phyloP scores from a whole-genome alignment of 1,140 invertebrate species.

The Pseudomyrmex concolor region DNA sequence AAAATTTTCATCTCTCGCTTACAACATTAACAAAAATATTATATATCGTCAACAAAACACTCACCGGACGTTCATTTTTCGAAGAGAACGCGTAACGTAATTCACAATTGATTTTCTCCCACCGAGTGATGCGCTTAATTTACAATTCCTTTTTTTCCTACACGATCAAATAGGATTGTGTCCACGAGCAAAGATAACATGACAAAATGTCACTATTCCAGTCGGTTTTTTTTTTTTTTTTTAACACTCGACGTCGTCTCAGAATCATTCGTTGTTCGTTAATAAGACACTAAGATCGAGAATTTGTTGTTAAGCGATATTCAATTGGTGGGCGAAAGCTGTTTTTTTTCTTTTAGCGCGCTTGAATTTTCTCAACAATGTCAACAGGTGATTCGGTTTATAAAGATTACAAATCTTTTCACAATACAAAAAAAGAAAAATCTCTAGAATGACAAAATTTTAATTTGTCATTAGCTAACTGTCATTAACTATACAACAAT shows the following conservation, averaged over 20 bases:
- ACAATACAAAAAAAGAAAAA: conserved; percentile 31
- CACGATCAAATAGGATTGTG: background rate
- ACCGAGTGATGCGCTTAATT: conserved; percentile 16
- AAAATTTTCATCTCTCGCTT: conserved; percentile 22
- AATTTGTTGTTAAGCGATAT: conserved; percentile 11
- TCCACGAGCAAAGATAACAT: conserved; percentile 17
- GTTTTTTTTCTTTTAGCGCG: background rate
- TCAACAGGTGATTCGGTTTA: conserved; percentile 28
- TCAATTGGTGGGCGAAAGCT: conserved; percentile 43
- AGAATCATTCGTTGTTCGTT: conserved; percentile 75
- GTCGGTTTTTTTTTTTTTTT: too few species aligned
- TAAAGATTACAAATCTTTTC: conserved; percentile 42
- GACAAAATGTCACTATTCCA: conserved; percentile 39
- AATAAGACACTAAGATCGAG: conserved; percentile 73
- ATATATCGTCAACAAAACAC: conserved; percentile 12
- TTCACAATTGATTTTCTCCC: conserved; percentile 22
- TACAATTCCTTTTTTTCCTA: background rate
- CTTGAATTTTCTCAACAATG: background rate
- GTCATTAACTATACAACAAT: conserved; percentile 54
- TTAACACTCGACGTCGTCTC: conserved; percentile 18
- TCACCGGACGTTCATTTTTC: conserved; percentile 28
- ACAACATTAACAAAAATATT: background rate
- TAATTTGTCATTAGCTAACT: conserved; percentile 23
- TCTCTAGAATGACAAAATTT: conserved; percentile 21
- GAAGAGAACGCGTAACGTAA: background rate